A percentile compares a stretch with the other conserved stretches of the same genome.
phyloP scores from a whole-genome alignment of 2,888 invertebrate species.

The Micoletzkya japonica region DNA sequence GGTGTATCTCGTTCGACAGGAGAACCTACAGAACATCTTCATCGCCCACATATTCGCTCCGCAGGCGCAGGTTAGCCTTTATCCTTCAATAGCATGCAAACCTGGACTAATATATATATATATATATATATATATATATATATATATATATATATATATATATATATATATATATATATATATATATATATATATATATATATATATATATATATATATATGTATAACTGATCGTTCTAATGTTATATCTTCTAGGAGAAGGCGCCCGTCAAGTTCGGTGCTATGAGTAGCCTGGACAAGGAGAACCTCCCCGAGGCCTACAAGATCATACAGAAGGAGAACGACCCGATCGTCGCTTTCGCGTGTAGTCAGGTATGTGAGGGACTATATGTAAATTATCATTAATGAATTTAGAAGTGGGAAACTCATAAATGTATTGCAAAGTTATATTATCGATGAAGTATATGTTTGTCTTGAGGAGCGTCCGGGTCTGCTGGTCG shows the following conservation, averaged over 20 bases:
- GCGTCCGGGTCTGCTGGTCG: constrained; percentile 78
- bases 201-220: too few species aligned
- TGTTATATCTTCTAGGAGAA: too few species aligned
- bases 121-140: too few species aligned
- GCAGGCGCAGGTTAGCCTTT: too few species aligned
- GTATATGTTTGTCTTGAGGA: constrained; percentile 59
- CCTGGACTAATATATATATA: too few species aligned
- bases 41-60: constrained; percentile 83
- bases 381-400: too few species aligned
- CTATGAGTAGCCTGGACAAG: background rate
- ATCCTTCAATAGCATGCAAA: too few species aligned
- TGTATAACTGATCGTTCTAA: too few species aligned
- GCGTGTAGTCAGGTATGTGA: constrained; percentile 68
- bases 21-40: constrained; percentile 88
- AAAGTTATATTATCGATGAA: background rate
- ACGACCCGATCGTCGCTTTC: constrained; percentile 95
- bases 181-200: too few species aligned
- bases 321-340: constrained; percentile 95
- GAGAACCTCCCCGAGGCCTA: constrained; percentile 75
- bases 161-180: too few species aligned
- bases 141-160: too few species aligned
- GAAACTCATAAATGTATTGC: background rate
- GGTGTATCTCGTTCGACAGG: constrained; percentile 89
- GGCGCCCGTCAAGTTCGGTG: background rate
- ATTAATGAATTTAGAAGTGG: background rate